Base-by-base conservation (phyloP, 1,140 invertebrate species). In the Marisa cornuarietis region DNA sequence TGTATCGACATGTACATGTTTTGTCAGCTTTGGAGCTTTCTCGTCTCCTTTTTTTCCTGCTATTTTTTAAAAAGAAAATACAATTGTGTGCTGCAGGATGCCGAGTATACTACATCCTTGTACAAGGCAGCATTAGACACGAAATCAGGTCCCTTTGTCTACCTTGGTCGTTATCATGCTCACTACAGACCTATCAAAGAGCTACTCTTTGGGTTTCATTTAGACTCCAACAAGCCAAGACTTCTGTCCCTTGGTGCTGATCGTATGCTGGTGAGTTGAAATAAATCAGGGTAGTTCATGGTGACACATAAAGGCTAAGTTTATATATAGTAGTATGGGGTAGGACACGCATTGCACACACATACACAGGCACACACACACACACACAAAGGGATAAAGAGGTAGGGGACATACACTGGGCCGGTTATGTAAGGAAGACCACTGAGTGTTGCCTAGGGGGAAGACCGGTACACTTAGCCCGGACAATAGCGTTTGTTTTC, bases 161-260 rank as follows among this genome's bases (percentile, higher is more conserved):
- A 89, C 81, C 73, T 91, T 9, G 90, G 90, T 7, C 84, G 91
- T 31, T 88, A 91, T 81, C 79, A 89, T 51, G 88, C 91, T 62
- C 91, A 92, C 80, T 91, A 91, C 79, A 91, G 91, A 79, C 84
- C 86, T 52, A 91, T 92, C 79, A 86, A 86, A 62, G 88, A 91
- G 24, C 69, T 92, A 10, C 83, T 90, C 66, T 92, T 92, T 88
- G 90, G 90, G 24, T 71, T 87, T 58, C 84, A 90, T n/a, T 81
- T 91, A 10, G 90, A 90, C 82, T 79, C 88, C 8, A 85, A 88
- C 72, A 75, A 81, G 42, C 88, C 89, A 7, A 80, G 90, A 24
- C 82, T 91, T 0, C 49, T 91, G 51, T 89, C 90, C 4, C 77
- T 91, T 14, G 89, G 89, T 20, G 86, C 88, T 81, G 90, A 91